These are phyloP conservation scores for Criorhina ranunculi DNA, from an alignment of 2,888 invertebrate genomes.

Conservation along the genomic window DNA sequence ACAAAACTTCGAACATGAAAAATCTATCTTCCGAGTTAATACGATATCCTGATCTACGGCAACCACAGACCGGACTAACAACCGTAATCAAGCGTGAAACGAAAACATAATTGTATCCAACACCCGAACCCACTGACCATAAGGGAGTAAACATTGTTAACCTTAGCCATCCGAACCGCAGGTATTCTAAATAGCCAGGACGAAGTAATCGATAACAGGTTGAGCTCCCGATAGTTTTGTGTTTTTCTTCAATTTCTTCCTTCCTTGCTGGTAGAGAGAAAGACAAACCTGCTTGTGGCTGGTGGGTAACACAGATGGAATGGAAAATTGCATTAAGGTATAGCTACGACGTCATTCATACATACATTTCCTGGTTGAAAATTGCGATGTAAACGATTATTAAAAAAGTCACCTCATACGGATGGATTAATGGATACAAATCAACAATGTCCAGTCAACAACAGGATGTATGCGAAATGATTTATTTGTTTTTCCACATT, in stretches of 20 bases:
- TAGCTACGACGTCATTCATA: slow-evolving; percentile 15
- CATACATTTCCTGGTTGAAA: slow-evolving; percentile 32
- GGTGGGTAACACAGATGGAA: neutral
- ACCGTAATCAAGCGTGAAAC: slow-evolving; percentile 62
- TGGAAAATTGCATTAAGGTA: slow-evolving; percentile 33
- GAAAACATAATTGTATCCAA: slow-evolving; percentile 57
- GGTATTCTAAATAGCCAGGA: slow-evolving; percentile 31
- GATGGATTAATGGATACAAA: slow-evolving; percentile 1
- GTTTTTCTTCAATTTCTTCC: slow-evolving; percentile 18
- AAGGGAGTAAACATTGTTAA: slow-evolving; percentile 55
- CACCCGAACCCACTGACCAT: slow-evolving; percentile 46
- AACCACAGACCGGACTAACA: slow-evolving; percentile 51
- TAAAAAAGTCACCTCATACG: slow-evolving; percentile 46
- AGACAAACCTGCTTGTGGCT: neutral
- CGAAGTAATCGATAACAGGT: slow-evolving; percentile 53
- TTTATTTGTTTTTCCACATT: slow-evolving; percentile 47
- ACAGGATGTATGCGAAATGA: slow-evolving; percentile 43
- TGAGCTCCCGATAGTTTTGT: neutral
- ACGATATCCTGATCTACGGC: slow-evolving; percentile 36
- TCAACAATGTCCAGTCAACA: slow-evolving; percentile 15
- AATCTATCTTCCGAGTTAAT: slow-evolving; percentile 18
- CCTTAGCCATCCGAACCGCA: slow-evolving; percentile 35
- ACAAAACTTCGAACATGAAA: slow-evolving; percentile 7
- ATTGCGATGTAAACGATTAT: slow-evolving; percentile 57
- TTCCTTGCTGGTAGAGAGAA: neutral